Percentiles rank a stretch among this genome's conserved stretches.
These are phyloP conservation scores for Brachystomella parvula DNA, from an alignment of 1,140 invertebrate genomes.

Conservation along the genomic window DNA sequence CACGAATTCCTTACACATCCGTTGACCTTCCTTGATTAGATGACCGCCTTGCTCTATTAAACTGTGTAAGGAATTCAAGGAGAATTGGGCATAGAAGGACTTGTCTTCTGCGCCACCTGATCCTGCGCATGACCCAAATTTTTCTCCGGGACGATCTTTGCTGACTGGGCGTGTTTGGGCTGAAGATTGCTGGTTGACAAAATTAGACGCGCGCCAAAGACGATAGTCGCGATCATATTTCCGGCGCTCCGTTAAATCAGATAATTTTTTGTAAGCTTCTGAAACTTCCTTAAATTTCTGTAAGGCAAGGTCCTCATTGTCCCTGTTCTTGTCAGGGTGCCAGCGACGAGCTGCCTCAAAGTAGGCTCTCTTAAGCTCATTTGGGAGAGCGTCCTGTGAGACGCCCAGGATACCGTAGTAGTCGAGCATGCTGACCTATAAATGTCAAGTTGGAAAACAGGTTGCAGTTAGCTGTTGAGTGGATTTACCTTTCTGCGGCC, in stretches of 20 bases:
- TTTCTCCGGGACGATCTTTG: background rate
- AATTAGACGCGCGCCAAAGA: too few relatives aligned
- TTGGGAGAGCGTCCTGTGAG: background rate
- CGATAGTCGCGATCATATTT: background rate
- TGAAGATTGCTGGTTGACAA: background rate
- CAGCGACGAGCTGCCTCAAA: background rate
- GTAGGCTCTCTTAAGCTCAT: background rate
- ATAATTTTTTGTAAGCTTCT: background rate
- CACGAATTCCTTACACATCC: background rate
- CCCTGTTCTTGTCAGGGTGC: background rate
- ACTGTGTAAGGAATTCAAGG: background rate
- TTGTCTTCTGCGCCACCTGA: background rate
- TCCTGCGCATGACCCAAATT: background rate
- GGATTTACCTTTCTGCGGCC: too few relatives aligned
- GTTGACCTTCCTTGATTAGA: background rate
- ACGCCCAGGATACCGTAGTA: background rate
- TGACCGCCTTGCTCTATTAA: background rate
- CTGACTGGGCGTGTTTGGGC: background rate
- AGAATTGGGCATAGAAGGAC: background rate
- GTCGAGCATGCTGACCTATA: background rate
- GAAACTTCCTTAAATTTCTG: background rate
- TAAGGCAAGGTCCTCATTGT: background rate
- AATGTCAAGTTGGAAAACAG: background rate
- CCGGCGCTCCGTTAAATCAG: background rate
- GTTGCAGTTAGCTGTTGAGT: background rate